phyloP scores from a whole-genome alignment of 2,888 invertebrate genomes.

The Dorcus hopei region DNA sequence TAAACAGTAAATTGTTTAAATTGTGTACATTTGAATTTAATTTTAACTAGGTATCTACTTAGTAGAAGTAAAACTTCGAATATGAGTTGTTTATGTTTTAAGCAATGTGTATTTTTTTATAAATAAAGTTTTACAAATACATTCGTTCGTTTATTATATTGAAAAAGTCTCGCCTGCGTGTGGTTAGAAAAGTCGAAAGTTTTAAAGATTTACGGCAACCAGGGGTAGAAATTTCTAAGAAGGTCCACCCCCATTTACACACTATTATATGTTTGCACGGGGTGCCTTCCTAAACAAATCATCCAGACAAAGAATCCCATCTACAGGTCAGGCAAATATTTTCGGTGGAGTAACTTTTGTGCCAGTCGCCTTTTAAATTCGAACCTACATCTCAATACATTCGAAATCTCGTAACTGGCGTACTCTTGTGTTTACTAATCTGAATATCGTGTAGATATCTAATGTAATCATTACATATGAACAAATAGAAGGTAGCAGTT shows the following conservation, averaged over 20 bases:
- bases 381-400: neutral
- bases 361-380: neutral
- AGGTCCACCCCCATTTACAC: constrained; percentile 44
- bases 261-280: constrained; percentile 43
- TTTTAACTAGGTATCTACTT: no score
- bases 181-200: neutral
- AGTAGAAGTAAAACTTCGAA: no score
- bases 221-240: constrained; percentile 30
- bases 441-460: neutral
- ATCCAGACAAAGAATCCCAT: constrained; percentile 35
- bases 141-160: no score
- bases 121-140: no score
- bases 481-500: constrained; percentile 21
- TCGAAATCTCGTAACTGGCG: neutral
- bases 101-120: no score
- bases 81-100: no score
- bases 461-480: constrained; percentile 2
- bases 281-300: constrained; percentile 43
- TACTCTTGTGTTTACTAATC: constrained; percentile 1
- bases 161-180: no score
- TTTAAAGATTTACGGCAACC: neutral
- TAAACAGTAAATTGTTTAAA: no score
- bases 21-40: no score
- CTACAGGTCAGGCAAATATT: neutral
- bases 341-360: neutral